Evolutionary conservation across 23 tunicate species (phyloP), one percentile per base, ranked within the genome.

Genomic region (Corella eumyota): DNA sequence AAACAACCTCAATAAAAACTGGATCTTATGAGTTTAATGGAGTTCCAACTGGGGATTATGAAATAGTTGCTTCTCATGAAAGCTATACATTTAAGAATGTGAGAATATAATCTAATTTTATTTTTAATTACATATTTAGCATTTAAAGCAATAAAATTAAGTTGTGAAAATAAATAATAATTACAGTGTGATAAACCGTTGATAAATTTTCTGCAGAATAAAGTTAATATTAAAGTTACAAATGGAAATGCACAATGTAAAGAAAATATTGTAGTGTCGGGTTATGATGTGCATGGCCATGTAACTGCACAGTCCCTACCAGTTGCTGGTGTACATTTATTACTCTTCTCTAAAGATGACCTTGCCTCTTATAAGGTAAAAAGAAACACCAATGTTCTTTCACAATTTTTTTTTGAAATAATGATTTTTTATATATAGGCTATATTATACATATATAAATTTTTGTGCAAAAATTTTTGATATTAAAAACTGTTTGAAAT

Each of bases 41-140:
- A 26, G 81, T 79, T 32, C 64, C 66, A 23, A 81, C 88, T 36
- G 96, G 96, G 0, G 7, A 32, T 24, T 88, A 88, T 57, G 37
- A 67, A 55, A 57, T 79, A 15, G 34, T 27, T 22, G 96, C 88
- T 6, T 67, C 77, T 32, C 77, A 79, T 56, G 36, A 67, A 22
- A 73, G 64, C 0, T 88, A 50, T 47, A 45, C 65, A n/a, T 79
- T 88, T 68, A 45, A 73, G 52, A 61, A 88, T 72, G 96, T 78
- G 32, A 29, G 63, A 13, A 27, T 15, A 40, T 17, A 23, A 9
- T 40, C 11, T 9, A 46, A n/a, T n/a, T n/a, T n/a, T n/a, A n/a
- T n/a, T n/a, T n/a, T n/a, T n/a, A n/a, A n/a, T n/a, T n/a, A n/a
- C n/a, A n/a, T n/a, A n/a, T n/a, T n/a, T n/a, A n/a, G 15, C 48